Percentiles rank a stretch among this genome's conserved stretches.
phyloP scores from a whole-genome alignment of 2,113 vertebrate genomes.

The Neoarius graeffei region DNA sequence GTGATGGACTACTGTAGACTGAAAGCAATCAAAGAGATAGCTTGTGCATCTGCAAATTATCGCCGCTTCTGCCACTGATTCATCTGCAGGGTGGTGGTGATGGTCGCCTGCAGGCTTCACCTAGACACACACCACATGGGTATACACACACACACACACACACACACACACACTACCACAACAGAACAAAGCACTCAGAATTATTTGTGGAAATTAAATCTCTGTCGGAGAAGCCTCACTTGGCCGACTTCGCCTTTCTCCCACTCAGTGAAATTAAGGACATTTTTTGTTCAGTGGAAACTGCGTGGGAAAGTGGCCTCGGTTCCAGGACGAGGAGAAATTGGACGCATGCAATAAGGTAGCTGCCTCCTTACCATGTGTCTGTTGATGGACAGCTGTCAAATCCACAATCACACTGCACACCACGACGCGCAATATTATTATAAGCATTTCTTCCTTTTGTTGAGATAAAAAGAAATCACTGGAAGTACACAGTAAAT shows the following conservation, averaged over 20 bases:
- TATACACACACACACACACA: slow-evolving; percentile 14
- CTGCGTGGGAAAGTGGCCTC: slow-evolving; percentile 49
- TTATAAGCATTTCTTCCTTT: slow-evolving; percentile 14
- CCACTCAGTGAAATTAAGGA: slow-evolving; percentile 69
- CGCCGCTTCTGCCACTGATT: slow-evolving; percentile 67
- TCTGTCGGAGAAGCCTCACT: slow-evolving; percentile 48
- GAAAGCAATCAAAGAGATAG: slow-evolving; percentile 80
- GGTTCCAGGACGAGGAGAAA: slow-evolving; percentile 28
- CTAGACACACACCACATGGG: neutral
- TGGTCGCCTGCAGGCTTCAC: slow-evolving; percentile 32
- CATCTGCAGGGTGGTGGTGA: slow-evolving; percentile 69
- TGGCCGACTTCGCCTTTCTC: slow-evolving; percentile 49
- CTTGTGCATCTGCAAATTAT: slow-evolving; percentile 76
- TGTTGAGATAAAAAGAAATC: slow-evolving; percentile 18
- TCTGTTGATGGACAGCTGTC: slow-evolving; percentile 42
- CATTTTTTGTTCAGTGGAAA: slow-evolving; percentile 59
- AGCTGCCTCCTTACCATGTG: slow-evolving; percentile 15
- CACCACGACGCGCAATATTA: slow-evolving; percentile 23
- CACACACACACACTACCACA: slow-evolving; percentile 29
- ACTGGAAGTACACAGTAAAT: neutral
- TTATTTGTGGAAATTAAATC: slow-evolving; percentile 77
- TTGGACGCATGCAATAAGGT: neutral
- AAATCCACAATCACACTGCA: slow-evolving; percentile 25
- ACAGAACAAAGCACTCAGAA: slow-evolving; percentile 70
- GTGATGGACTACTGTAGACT: slow-evolving; percentile 74